These are phyloP conservation scores for Pachycephala philippinensis DNA, from an alignment of 2,113 vertebrate species.

Conservation along the genomic window DNA sequence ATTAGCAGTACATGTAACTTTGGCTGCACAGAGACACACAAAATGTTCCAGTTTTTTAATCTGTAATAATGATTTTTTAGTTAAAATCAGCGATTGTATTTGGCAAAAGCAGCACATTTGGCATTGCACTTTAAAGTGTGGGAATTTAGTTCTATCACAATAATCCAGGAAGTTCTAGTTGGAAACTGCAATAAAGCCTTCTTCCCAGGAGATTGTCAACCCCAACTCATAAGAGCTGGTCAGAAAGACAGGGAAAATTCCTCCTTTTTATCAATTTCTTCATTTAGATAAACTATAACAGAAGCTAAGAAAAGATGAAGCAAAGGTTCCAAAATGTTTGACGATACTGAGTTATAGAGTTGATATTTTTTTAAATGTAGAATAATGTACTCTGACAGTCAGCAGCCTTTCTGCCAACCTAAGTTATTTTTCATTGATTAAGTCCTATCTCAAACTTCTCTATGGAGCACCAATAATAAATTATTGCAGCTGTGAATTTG, in stretches of 20 bases:
- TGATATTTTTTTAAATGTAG: neutral
- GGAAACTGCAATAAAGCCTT: neutral
- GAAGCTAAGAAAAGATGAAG: neutral
- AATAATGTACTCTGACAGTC: neutral
- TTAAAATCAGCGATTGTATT: neutral
- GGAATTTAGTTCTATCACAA: neutral
- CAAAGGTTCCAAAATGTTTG: neutral
- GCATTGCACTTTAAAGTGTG: neutral
- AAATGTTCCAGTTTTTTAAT: neutral
- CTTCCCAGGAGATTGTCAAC: neutral
- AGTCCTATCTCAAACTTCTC: neutral
- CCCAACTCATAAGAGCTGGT: neutral
- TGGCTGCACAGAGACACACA: neutral
- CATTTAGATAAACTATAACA: neutral
- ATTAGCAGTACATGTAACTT: neutral
- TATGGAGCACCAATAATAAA: neutral
- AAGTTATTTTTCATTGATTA: neutral
- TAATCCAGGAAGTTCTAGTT: neutral
- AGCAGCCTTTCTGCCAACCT: neutral
- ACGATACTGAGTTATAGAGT: neutral
- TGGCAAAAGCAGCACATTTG: neutral
- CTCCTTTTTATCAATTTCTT: neutral
- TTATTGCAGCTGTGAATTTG: neutral
- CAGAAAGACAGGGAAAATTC: neutral
- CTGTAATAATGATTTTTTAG: neutral